Evolutionary conservation across 2,888 invertebrate species (phyloP).

Genomic region (Phanerotoma sp.): DNA sequence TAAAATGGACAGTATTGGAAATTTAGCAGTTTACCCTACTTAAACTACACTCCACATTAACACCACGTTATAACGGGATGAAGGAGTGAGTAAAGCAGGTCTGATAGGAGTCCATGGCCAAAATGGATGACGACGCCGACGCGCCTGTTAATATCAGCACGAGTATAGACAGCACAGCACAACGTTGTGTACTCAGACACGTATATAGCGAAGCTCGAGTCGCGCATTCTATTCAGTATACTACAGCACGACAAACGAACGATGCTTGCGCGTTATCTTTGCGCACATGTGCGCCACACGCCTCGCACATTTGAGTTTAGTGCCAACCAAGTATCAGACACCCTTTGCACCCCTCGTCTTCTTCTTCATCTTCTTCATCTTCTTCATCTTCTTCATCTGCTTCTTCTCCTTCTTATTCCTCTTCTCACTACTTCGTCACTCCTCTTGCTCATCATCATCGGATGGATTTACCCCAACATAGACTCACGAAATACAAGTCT

Average conservation of each 20-base stretch:
- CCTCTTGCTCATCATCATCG: not conserved
- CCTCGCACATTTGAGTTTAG: constrained; percentile 47
- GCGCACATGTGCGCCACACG: constrained; percentile 51
- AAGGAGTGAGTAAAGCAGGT: too few species aligned
- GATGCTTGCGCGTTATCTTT: constrained; percentile 11
- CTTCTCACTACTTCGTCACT: too few species aligned
- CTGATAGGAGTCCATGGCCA: too few species aligned
- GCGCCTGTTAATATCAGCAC: constrained; percentile 8
- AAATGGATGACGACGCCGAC: constrained; percentile 13
- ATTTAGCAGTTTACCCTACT: too few species aligned
- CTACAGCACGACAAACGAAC: too few species aligned
- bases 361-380: not conserved
- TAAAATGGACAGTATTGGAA: too few species aligned
- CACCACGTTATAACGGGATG: too few species aligned
- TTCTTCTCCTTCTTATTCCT: constrained; percentile 4
- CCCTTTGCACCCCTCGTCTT: constrained; percentile 26
- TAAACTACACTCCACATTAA: too few species aligned
- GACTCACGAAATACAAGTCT: not conserved
- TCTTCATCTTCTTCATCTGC: constrained; percentile 10
- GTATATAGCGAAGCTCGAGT: not conserved
- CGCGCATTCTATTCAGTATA: too few species aligned
- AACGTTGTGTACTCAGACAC: not conserved
- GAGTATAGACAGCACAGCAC: not conserved
- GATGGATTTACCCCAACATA: not conserved
- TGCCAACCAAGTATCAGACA: constrained; percentile 35